A percentile compares a stretch with the other conserved stretches of the same genome.
Conservation (phyloP, 53 echinoderm and acorn worm species). For the Apostichopus leukothele region DNA sequence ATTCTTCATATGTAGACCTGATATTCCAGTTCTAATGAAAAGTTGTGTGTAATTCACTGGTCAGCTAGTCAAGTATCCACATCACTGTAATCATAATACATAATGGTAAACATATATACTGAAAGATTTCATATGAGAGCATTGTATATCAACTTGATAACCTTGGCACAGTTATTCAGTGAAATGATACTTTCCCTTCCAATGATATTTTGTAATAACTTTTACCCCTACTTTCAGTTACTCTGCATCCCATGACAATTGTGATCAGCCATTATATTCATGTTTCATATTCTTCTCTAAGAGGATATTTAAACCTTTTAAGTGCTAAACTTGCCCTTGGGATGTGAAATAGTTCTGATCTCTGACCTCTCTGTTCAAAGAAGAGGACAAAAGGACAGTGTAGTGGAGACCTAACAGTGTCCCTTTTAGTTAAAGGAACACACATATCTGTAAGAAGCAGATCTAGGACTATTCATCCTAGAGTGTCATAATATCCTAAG, state of each 20-base stretch:
- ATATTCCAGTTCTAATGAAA: too few relatives aligned
- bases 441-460: background rate
- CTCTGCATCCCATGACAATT: background rate
- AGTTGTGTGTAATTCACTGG: too few relatives aligned
- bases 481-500: too few relatives aligned
- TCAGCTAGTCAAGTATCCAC: too few relatives aligned
- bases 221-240: background rate
- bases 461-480: too few relatives aligned
- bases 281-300: background rate
- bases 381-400: background rate
- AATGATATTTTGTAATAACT: background rate
- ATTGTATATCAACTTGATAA: too few relatives aligned
- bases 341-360: background rate
- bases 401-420: background rate
- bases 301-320: background rate
- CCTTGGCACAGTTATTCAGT: too few relatives aligned
- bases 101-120: too few relatives aligned
- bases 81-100: too few relatives aligned
- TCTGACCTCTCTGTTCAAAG: background rate
- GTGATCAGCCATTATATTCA: background rate
- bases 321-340: background rate
- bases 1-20: too few relatives aligned
- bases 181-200: background rate
- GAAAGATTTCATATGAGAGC: too few relatives aligned
- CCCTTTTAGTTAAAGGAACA: background rate